Percentiles rank a stretch among this genome's conserved stretches.
phyloP scores from a whole-genome alignment of 2,113 vertebrate species.

The Rhinoderma darwinii region DNA sequence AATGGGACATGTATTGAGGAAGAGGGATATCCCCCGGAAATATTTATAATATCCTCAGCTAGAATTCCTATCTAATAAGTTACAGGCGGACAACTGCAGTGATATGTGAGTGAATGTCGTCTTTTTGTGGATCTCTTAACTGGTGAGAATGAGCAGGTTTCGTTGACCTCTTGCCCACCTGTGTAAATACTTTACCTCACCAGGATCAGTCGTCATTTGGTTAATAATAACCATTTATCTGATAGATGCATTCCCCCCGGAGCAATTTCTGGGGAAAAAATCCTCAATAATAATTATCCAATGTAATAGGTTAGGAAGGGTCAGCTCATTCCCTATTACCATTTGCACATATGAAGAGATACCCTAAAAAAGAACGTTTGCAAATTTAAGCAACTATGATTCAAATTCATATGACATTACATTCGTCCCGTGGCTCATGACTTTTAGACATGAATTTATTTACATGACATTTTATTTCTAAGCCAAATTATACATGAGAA shows the following conservation, averaged over 20 bases:
- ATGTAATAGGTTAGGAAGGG: neutral
- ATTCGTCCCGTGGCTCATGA: neutral
- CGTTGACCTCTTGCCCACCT: constrained; percentile 3
- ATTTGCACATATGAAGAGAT: neutral
- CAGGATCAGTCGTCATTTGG: constrained; percentile 3
- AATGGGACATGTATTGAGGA: constrained; percentile 36
- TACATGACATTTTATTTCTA: too few relatives aligned
- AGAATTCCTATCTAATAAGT: constrained; percentile 48
- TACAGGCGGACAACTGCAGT: constrained; percentile 36
- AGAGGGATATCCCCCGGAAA: constrained; percentile 49
- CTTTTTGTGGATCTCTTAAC: neutral
- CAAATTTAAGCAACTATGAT: neutral
- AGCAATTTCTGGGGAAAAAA: neutral
- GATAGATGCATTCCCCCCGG: neutral
- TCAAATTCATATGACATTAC: neutral
- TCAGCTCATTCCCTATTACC: neutral
- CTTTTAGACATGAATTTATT: neutral
- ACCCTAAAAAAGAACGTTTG: neutral
- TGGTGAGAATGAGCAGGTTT: constrained; percentile 28
- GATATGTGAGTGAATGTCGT: constrained; percentile 3
- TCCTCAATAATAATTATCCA: neutral
- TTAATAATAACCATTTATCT: constrained; percentile 26
- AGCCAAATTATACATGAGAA: too few relatives aligned
- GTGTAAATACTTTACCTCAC: constrained; percentile 37
- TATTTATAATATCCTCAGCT: constrained; percentile 42